These are phyloP conservation scores for Synanthedon myopaeformis DNA, from an alignment of 2,888 invertebrate species.

Conservation along the genomic window DNA sequence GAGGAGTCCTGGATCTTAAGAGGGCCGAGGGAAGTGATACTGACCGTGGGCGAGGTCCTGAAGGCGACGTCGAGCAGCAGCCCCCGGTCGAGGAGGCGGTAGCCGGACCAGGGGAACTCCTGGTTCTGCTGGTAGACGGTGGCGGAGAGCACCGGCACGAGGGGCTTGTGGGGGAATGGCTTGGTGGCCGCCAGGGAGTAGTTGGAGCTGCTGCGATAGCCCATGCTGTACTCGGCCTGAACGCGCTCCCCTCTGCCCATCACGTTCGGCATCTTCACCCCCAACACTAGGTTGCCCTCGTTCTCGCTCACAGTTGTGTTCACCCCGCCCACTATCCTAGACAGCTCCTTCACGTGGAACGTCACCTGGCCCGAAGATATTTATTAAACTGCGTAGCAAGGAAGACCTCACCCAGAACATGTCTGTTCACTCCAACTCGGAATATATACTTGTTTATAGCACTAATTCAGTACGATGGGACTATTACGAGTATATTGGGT, in stretches of 20 bases:
- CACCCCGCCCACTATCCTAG: constrained; percentile 85
- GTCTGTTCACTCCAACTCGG: too few species aligned
- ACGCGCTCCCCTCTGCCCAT: constrained; percentile 89
- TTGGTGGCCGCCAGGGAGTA: constrained; percentile 85
- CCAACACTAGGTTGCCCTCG: constrained; percentile 85
- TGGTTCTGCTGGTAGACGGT: constrained; percentile 81
- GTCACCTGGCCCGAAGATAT: too few species aligned
- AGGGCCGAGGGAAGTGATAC: too few species aligned
- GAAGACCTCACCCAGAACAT: too few species aligned
- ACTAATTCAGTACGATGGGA: too few species aligned
- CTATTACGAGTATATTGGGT: too few species aligned
- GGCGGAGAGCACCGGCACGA: constrained; percentile 78
- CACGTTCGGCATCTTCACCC: constrained; percentile 83
- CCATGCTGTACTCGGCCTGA: constrained; percentile 86
- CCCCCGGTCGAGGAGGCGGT: constrained; percentile 83
- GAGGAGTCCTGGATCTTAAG: too few species aligned
- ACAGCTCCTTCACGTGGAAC: constrained; percentile 86
- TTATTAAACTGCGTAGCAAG: too few species aligned
- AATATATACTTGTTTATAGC: too few species aligned
- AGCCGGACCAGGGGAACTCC: constrained; percentile 86
- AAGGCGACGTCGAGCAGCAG: constrained; percentile 81
- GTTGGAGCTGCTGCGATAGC: constrained; percentile 84
- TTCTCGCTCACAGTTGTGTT: constrained; percentile 92
- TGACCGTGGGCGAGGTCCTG: constrained; percentile 63
- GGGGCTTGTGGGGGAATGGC: constrained; percentile 80